Percentiles rank a stretch among this genome's conserved stretches.
Evolutionary conservation across 2,797 vertebrate species (phyloP).

Genomic region (Hydrolagus colliei): DNA sequence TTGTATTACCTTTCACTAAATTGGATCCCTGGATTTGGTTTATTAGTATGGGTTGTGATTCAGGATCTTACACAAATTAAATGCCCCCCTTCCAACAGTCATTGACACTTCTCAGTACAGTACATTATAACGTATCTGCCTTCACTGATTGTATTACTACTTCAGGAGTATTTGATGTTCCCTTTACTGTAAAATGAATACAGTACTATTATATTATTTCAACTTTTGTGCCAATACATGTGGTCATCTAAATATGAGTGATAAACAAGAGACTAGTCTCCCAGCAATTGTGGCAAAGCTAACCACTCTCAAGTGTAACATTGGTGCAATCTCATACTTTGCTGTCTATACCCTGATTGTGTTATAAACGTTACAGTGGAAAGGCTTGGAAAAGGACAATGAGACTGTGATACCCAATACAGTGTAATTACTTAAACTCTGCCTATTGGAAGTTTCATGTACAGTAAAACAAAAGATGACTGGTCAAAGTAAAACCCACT

Average conservation of each 20-base stretch:
- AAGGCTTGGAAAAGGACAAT: slow-evolving; percentile 83
- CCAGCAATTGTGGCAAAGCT: background rate
- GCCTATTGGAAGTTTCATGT: slow-evolving; percentile 61
- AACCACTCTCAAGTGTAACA: background rate
- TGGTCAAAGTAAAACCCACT: slow-evolving; percentile 89
- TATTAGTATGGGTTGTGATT: background rate
- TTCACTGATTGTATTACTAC: no score
- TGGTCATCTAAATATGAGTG: background rate
- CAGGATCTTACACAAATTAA: background rate
- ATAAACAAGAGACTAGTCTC: background rate
- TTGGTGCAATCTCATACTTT: slow-evolving; percentile 54
- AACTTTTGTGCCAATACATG: background rate
- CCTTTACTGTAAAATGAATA: background rate
- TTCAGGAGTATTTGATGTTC: background rate
- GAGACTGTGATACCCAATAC: slow-evolving; percentile 85
- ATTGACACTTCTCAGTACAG: no score
- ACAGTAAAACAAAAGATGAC: slow-evolving; percentile 88
- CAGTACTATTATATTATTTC: background rate
- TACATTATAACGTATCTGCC: background rate
- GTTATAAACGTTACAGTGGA: slow-evolving; percentile 83
- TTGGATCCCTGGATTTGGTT: background rate
- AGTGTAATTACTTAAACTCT: slow-evolving; percentile 95
- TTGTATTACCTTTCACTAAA: no score
- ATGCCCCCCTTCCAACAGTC: no score
- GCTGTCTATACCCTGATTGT: slow-evolving; percentile 73